Conservation (phyloP, 2,113 vertebrate species). For the Proteles cristata region DNA sequence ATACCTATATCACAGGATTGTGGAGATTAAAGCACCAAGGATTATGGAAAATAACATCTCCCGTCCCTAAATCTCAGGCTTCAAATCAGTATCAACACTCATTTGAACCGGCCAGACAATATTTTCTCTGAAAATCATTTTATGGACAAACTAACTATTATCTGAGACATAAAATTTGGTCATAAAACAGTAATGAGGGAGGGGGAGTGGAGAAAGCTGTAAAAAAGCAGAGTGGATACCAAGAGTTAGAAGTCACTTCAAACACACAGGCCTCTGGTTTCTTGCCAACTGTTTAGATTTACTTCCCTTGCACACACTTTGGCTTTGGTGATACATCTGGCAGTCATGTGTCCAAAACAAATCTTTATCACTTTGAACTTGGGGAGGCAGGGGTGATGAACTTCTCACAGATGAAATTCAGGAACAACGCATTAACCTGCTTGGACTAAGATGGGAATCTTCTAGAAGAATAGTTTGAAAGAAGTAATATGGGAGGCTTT, state of each 20-base stretch:
- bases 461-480: background rate
- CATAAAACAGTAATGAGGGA: background rate
- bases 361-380: background rate
- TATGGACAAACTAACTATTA: background rate
- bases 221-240: background rate
- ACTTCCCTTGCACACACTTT: background rate
- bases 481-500: background rate
- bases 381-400: background rate
- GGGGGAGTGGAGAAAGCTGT: background rate
- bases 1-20: background rate
- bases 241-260: background rate
- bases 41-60: background rate
- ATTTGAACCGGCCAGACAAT: background rate
- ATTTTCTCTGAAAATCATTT: constrained; percentile 22
- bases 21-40: background rate
- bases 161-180: background rate
- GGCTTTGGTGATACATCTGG: background rate
- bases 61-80: background rate
- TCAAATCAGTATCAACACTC: background rate
- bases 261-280: background rate
- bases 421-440: background rate
- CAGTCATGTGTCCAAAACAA: background rate
- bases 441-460: background rate
- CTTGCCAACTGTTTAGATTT: background rate
- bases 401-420: constrained; percentile 46